Percentiles rank a stretch among this genome's conserved stretches.
Conservation (phyloP, 2,797 vertebrate genomes). For the Psittacula derbiana region DNA sequence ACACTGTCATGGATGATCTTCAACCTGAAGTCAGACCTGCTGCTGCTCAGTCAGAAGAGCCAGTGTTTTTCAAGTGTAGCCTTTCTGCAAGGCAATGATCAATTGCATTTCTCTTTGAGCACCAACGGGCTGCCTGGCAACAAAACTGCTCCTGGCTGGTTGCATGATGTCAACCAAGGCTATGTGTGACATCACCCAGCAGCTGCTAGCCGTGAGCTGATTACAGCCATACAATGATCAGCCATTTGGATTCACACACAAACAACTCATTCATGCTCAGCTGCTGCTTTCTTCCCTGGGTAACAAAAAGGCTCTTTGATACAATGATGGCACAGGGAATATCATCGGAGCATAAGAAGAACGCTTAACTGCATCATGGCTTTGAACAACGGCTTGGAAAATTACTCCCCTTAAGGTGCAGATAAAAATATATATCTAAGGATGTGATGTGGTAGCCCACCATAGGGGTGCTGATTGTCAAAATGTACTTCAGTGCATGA, state of each 20-base stretch:
- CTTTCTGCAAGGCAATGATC: not conserved
- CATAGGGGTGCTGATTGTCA: not conserved
- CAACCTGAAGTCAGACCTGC: not conserved
- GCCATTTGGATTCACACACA: not conserved
- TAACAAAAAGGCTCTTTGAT: conserved; percentile 6
- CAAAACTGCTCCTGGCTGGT: not conserved
- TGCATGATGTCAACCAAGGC: not conserved
- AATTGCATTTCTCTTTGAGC: not conserved
- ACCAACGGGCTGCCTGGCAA: not conserved
- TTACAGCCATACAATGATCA: not conserved
- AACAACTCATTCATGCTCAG: conserved; percentile 18
- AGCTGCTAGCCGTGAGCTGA: not conserved
- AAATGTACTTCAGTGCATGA: not conserved
- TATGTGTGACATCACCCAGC: not conserved
- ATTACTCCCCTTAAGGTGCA: not conserved
- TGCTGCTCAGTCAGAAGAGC: not conserved
- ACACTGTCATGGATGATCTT: not conserved
- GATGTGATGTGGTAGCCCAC: not conserved
- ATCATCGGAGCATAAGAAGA: not conserved
- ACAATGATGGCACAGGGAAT: not conserved
- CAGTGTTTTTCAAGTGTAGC: not conserved
- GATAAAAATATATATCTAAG: not conserved
- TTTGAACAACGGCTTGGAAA: not conserved
- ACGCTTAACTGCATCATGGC: not conserved
- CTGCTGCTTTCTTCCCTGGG: not conserved